Percentiles rank a stretch among this genome's conserved stretches.
These are phyloP conservation scores for Myotis myotis DNA, from an alignment of 2,797 vertebrate species.

Conservation along the genomic window DNA sequence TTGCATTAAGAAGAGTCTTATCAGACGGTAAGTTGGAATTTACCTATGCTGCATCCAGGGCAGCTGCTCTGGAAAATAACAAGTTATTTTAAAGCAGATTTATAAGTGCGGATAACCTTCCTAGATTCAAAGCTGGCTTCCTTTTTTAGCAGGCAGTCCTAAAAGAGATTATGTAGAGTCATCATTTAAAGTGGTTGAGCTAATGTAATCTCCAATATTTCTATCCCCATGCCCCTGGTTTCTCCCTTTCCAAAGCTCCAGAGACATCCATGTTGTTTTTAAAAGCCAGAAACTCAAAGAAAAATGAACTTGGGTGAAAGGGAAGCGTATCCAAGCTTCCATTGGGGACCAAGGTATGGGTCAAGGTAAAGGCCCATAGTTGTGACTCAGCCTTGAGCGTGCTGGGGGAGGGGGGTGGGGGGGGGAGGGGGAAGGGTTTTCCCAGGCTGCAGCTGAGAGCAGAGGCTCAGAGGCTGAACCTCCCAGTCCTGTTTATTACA, in stretches of 20 bases:
- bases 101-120: constrained; percentile 75
- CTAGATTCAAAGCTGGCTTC: constrained; percentile 63
- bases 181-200: constrained; percentile 27
- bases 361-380: constrained; percentile 71
- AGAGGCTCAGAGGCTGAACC: constrained; percentile 86
- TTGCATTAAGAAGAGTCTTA: constrained; percentile 80
- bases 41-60: constrained; percentile 76
- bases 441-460: constrained; percentile 87
- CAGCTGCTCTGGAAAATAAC: constrained; percentile 70
- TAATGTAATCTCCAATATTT: neutral
- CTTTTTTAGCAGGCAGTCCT: constrained; percentile 63
- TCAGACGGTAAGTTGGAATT: constrained; percentile 76
- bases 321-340: neutral
- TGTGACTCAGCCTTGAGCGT: constrained; percentile 75
- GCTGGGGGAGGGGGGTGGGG: too few relatives aligned
- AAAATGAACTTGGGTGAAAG: neutral
- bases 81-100: constrained; percentile 74
- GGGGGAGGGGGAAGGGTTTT: constrained; percentile 53
- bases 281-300: neutral
- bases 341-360: neutral
- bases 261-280: neutral
- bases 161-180: neutral
- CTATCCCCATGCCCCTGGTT: neutral
- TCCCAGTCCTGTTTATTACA: constrained; percentile 86
- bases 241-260: constrained; percentile 1